Percentiles rank a stretch among this genome's conserved stretches.
These are phyloP conservation scores for Ctenopoma kingsleyae DNA, from an alignment of 2,797 vertebrate species.

Conservation along the genomic window DNA sequence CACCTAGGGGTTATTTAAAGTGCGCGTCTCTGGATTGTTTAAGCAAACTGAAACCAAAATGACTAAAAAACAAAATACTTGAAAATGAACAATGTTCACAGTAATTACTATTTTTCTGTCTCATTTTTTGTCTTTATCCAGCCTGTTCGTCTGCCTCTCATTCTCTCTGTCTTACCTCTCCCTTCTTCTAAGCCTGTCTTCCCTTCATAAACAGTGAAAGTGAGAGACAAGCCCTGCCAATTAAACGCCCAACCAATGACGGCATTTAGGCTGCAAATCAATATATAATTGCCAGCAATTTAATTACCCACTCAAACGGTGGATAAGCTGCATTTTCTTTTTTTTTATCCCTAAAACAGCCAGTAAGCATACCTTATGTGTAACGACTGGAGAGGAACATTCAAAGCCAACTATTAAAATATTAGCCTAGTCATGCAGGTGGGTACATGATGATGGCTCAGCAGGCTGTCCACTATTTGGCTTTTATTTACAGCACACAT, in stretches of 20 bases:
- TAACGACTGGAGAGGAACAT: slow-evolving; percentile 32
- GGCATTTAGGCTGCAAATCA: slow-evolving; percentile 71
- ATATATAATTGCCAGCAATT: slow-evolving; percentile 79
- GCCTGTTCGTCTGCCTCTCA: slow-evolving; percentile 9
- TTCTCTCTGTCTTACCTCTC: neutral
- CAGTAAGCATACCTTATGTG: slow-evolving; percentile 52
- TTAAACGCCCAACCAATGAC: slow-evolving; percentile 66
- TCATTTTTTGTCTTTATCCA: neutral
- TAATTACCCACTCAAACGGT: slow-evolving; percentile 72
- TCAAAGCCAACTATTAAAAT: slow-evolving; percentile 44
- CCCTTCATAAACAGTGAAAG: neutral
- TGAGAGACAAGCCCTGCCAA: slow-evolving; percentile 35
- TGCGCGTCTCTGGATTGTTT: neutral
- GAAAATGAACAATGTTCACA: slow-evolving; percentile 22
- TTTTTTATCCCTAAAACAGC: slow-evolving; percentile 37
- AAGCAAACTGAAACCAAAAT: slow-evolving; percentile 3
- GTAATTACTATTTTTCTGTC: neutral
- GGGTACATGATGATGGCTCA: slow-evolving; percentile 33
- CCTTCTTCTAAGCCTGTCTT: neutral
- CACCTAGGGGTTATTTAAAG: neutral
- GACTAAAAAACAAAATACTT: neutral
- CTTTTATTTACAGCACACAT: slow-evolving; percentile 25
- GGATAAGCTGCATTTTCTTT: slow-evolving; percentile 46
- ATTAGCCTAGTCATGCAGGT: slow-evolving; percentile 49
- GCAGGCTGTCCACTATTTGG: slow-evolving; percentile 21